phyloP scores from a whole-genome alignment of 2,888 invertebrate species.

The Rugalucina vietnamica region DNA sequence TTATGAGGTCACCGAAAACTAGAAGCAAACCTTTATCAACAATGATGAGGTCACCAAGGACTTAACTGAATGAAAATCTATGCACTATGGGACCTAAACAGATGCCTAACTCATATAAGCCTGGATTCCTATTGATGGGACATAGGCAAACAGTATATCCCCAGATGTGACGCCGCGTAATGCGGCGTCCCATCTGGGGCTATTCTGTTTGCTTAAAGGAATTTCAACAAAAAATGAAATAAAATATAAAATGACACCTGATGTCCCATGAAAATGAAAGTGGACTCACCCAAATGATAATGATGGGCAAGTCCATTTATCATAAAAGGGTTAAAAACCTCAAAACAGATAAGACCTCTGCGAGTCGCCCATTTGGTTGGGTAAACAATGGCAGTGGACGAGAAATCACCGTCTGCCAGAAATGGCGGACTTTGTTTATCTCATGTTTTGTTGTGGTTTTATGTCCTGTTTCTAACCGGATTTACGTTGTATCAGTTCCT shows the following conservation, averaged over 20 bases:
- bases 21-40: neutral
- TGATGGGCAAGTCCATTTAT: too few relatives aligned
- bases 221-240: too few relatives aligned
- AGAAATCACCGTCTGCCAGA: neutral
- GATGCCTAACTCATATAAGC: too few relatives aligned
- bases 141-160: too few relatives aligned
- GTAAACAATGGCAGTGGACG: neutral
- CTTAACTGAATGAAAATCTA: neutral
- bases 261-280: too few relatives aligned
- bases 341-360: neutral
- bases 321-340: too few relatives aligned
- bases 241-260: too few relatives aligned
- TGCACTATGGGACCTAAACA: neutral
- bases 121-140: too few relatives aligned
- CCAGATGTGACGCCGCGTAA: too few relatives aligned
- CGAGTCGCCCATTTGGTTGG: neutral
- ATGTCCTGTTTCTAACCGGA: slow-evolving; percentile 19
- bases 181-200: too few relatives aligned
- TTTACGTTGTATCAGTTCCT: slow-evolving; percentile 38
- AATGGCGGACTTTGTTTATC: neutral
- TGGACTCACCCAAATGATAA: too few relatives aligned
- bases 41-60: neutral
- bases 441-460: slow-evolving; percentile 19
- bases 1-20: neutral
- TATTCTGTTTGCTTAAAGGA: too few relatives aligned